Evolutionary conservation across 2,113 vertebrate species (phyloP), one percentile per base, ranked within the genome.

Genomic region (Archocentrus centrarchus): DNA sequence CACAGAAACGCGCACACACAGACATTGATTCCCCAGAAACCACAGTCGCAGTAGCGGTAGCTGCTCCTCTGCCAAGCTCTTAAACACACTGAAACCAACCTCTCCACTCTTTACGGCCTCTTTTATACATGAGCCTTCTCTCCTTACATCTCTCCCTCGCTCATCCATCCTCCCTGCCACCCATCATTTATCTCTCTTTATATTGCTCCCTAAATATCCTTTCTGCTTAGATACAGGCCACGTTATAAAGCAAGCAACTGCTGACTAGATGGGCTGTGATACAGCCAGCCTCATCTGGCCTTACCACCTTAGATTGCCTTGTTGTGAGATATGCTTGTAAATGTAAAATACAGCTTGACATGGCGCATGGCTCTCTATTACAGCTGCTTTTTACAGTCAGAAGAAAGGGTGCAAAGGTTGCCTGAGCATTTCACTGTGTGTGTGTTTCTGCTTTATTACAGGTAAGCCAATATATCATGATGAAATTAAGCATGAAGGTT

Each of bases 141-240:
- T 77, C 80, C 86, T 93, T 92, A 90, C 93, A 66, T 90, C 81
- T 27, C 75, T 83, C 59, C 60, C 39, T 75, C 73, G 47, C 75
- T 88, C 79, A 7, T 82, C 85, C 37, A 44, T 89, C 86, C 66
- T 80, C 44, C 89, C 75, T 64, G 86, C 60, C 87, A 68, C 64
- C 90, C 83, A 91, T 91, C 93, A 87, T 82, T 91, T 91, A 91
- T 90, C 81, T 81, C 62, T 50, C 85, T 88, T 81, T 47, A 58
- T 77, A 73, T 80, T 75, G 15, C 89, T 92, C 92, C 89, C 73
- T 90, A 94, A 94, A 95, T 95, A 95, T 92, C 93, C 88, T 59
- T 79, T 91, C 93, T 93, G 91, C 93, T 89, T 77, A 75, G 93
- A 93, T 90, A 93, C 93, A 91, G 89, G 83, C 88, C 14, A 1